A percentile compares a stretch with the other conserved stretches of the same genome.
Evolutionary conservation across 1,140 invertebrate genomes (phyloP).

Genomic region (Drosophila orena): DNA sequence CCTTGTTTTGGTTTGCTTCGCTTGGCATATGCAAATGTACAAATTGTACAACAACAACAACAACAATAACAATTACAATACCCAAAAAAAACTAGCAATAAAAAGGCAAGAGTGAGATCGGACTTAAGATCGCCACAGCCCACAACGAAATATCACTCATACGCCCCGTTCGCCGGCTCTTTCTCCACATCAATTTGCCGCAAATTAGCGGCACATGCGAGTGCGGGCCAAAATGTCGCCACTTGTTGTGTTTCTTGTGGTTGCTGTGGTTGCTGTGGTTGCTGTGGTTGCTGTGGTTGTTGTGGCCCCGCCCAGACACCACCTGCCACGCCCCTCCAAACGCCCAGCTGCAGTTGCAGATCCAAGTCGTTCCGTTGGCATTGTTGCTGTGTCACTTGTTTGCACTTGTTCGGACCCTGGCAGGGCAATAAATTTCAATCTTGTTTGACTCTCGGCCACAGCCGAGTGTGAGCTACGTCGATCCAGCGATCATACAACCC

Average conservation of each 20-base stretch:
- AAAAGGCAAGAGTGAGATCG: conserved; percentile 21
- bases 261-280: not conserved
- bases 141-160: conserved; percentile 71
- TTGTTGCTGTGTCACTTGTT: conserved; percentile 38
- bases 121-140: conserved; percentile 44
- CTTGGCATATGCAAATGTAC: conserved; percentile 73
- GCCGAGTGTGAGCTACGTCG: conserved; percentile 52
- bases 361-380: conserved; percentile 27
- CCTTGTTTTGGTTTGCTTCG: conserved; percentile 31
- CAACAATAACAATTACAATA: conserved; percentile 10
- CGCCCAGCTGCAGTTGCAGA: conserved; percentile 41
- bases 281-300: not conserved
- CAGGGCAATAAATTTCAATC: conserved; percentile 80
- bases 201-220: conserved; percentile 84
- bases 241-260: conserved; percentile 67
- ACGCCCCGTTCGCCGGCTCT: conserved; percentile 46
- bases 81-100: conserved; percentile 45
- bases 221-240: conserved; percentile 72
- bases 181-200: conserved; percentile 75
- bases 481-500: conserved; percentile 21
- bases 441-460: conserved; percentile 76
- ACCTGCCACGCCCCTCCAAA: conserved; percentile 55
- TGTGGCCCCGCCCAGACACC: conserved; percentile 13
- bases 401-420: conserved; percentile 72
- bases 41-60: no score